These are phyloP conservation scores for Brienomyrus brachyistius DNA, from an alignment of 2,113 vertebrate species.

Conservation along the genomic window DNA sequence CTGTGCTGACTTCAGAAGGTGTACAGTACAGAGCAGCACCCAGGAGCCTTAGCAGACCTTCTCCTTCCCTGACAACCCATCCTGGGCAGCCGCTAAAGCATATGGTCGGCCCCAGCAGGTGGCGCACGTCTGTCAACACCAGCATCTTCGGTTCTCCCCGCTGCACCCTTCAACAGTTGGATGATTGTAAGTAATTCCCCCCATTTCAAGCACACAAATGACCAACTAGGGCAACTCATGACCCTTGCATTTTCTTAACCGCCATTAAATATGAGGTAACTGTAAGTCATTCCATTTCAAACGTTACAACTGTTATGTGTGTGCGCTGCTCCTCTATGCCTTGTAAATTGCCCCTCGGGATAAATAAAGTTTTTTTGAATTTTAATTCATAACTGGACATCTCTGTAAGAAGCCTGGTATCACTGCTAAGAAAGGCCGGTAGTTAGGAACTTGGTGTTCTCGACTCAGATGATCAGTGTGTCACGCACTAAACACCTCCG, in stretches of 20 bases:
- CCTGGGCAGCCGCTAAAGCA: neutral
- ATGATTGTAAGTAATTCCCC: neutral
- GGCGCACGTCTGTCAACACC: neutral
- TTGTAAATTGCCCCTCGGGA: too few relatives aligned
- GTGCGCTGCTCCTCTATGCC: too few relatives aligned
- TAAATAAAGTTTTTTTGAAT: too few relatives aligned
- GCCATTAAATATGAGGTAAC: neutral
- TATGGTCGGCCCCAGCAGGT: neutral
- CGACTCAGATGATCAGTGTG: neutral
- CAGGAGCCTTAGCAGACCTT: neutral
- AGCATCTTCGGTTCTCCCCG: neutral
- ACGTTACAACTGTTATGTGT: too few relatives aligned
- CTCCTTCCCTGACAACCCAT: neutral
- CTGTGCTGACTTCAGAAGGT: neutral
- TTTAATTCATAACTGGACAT: neutral
- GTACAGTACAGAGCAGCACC: neutral
- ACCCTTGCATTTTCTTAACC: neutral
- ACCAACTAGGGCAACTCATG: neutral
- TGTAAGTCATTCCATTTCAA: neutral
- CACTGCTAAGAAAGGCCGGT: neutral
- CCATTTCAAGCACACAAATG: neutral
- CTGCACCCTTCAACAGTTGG: neutral
- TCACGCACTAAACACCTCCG: neutral
- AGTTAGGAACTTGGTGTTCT: neutral
- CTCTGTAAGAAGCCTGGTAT: neutral